These are phyloP conservation scores for Bostrychus sinensis DNA, from an alignment of 2,113 vertebrate genomes.

Conservation along the genomic window DNA sequence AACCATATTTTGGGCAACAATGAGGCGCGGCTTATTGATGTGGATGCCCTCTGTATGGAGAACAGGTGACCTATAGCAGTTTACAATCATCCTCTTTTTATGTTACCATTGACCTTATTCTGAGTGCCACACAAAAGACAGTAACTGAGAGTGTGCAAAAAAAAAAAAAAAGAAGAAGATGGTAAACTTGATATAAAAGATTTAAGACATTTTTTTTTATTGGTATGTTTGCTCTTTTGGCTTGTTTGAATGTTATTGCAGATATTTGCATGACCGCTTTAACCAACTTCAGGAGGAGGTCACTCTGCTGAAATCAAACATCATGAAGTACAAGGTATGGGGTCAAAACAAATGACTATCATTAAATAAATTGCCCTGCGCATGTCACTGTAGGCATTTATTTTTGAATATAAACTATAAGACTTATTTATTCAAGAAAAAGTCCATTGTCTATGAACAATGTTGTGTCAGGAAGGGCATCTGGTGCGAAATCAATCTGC, in stretches of 20 bases:
- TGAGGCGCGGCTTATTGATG: conserved; percentile 89
- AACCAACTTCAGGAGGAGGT: conserved; percentile 95
- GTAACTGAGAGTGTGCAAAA: background rate
- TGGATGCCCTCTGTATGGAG: conserved; percentile 97
- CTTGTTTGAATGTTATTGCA: conserved; percentile 10
- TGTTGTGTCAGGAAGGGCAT: no score
- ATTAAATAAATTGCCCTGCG: background rate
- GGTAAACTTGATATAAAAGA: no score
- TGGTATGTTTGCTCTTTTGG: no score
- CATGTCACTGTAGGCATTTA: background rate
- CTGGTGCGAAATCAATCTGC: no score
- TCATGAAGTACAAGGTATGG: conserved; percentile 92
- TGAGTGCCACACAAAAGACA: background rate
- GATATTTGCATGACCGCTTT: conserved; percentile 93
- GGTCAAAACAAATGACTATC: background rate
- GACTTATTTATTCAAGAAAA: no score
- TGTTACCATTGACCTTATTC: background rate
- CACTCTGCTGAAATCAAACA: conserved; percentile 90
- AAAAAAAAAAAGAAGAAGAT: no score
- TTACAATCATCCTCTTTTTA: background rate
- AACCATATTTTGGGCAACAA: conserved; percentile 91
- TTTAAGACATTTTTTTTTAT: no score
- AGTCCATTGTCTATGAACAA: no score
- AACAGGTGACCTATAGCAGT: conserved; percentile 75
- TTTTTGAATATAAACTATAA: no score